Conservation (phyloP, 2,888 invertebrate genomes). For the Cheilosia urbana region DNA sequence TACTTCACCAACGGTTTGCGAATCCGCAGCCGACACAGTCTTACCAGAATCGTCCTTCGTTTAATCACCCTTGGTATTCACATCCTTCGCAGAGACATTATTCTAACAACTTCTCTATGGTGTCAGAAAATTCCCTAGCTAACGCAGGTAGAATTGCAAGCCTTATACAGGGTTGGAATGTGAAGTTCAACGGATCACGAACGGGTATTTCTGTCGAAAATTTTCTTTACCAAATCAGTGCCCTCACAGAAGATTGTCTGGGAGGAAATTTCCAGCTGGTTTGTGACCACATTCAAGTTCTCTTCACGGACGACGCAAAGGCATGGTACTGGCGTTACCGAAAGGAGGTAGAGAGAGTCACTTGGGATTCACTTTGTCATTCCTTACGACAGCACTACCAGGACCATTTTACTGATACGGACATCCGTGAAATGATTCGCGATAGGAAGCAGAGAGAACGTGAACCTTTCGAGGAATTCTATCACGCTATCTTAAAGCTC, state of each 20-base stretch:
- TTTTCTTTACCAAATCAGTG: not conserved
- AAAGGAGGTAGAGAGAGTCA: not conserved
- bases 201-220: not conserved
- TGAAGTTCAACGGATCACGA: not conserved
- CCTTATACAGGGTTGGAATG: not conserved
- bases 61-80: too few relatives aligned
- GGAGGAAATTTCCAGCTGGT: not conserved
- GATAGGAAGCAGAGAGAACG: not conserved
- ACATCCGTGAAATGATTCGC: not conserved
- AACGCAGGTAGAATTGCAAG: not conserved
- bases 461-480: not conserved
- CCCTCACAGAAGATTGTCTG: not conserved
- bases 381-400: not conserved
- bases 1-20: too few relatives aligned
- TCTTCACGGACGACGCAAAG: not conserved
- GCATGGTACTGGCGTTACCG: not conserved
- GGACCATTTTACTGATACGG: not conserved
- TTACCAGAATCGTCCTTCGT: too few relatives aligned
- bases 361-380: not conserved
- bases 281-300: not conserved
- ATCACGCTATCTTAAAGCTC: not conserved
- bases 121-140: not conserved
- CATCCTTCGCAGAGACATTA: too few relatives aligned
- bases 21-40: too few relatives aligned
- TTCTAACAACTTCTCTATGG: too few relatives aligned